Evolutionary conservation across 1,140 invertebrate genomes (phyloP).

Genomic region (Manduca sexta): DNA sequence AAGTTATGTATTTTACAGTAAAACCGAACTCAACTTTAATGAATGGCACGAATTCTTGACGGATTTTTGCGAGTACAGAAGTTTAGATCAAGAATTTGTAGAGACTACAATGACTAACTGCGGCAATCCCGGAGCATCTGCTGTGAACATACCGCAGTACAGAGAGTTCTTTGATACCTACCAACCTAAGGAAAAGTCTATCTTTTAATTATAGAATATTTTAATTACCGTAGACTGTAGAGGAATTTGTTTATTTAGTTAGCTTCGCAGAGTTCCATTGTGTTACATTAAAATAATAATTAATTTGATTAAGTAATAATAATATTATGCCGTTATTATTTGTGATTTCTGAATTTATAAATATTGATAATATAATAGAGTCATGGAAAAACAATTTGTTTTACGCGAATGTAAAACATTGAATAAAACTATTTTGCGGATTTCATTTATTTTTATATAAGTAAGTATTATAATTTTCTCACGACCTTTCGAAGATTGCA

Average conservation of each 20-base stretch:
- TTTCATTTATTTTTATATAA: too few relatives aligned
- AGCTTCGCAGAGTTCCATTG: too few relatives aligned
- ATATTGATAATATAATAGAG: too few relatives aligned
- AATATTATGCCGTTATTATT: too few relatives aligned
- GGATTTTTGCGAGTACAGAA: conserved; percentile 14
- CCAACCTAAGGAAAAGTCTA: conserved; percentile 20
- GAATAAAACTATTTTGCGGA: too few relatives aligned
- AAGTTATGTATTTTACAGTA: conserved; percentile 17
- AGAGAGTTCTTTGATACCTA: conserved; percentile 23
- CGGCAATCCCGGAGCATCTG: conserved; percentile 20
- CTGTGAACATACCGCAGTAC: conserved; percentile 23
- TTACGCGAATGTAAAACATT: too few relatives aligned
- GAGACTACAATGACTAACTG: conserved; percentile 25
- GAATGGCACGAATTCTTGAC: conserved; percentile 25
- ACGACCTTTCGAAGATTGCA: too few relatives aligned
- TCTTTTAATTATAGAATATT: conserved; percentile 2
- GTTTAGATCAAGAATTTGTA: conserved; percentile 12
- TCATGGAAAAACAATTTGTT: too few relatives aligned
- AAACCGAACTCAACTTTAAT: conserved; percentile 22
- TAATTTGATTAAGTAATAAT: too few relatives aligned
- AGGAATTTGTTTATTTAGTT: background rate
- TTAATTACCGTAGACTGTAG: background rate
- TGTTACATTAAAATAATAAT: too few relatives aligned
- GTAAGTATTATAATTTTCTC: too few relatives aligned
- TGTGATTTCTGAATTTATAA: too few relatives aligned